These are phyloP conservation scores for Leptonema lineaticorne DNA, from an alignment of 1,140 invertebrate species.

Conservation along the genomic window DNA sequence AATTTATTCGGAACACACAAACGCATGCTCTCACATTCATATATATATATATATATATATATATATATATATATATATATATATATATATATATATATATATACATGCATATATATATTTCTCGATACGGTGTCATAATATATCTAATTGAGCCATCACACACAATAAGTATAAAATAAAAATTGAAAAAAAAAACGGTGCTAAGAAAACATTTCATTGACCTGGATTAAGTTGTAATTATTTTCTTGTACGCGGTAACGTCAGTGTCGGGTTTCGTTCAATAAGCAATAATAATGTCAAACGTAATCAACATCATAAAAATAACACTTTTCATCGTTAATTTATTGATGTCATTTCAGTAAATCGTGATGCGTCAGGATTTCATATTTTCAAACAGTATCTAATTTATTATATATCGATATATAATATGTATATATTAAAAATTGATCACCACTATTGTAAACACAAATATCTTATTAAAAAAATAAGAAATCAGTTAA, in stretches of 20 bases:
- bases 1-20: background rate
- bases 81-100: background rate
- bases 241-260: conserved; percentile 9
- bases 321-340: too few relatives aligned
- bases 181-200: conserved; percentile 28
- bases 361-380: too few relatives aligned
- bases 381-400: too few relatives aligned
- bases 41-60: too few relatives aligned
- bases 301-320: background rate
- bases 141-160: conserved; percentile 39
- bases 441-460: too few relatives aligned
- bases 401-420: too few relatives aligned
- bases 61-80: background rate
- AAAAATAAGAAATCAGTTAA: too few relatives aligned
- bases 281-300: background rate
- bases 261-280: background rate
- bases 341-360: background rate
- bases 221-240: conserved; percentile 37
- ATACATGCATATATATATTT: background rate
- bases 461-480: too few relatives aligned
- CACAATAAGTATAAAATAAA: conserved; percentile 3
- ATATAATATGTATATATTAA: too few relatives aligned
- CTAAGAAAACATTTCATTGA: conserved; percentile 40
- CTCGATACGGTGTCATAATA: conserved; percentile 14
- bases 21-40: background rate